Conservation (phyloP, 2,888 invertebrate genomes). For the Drosophila demipolita region DNA sequence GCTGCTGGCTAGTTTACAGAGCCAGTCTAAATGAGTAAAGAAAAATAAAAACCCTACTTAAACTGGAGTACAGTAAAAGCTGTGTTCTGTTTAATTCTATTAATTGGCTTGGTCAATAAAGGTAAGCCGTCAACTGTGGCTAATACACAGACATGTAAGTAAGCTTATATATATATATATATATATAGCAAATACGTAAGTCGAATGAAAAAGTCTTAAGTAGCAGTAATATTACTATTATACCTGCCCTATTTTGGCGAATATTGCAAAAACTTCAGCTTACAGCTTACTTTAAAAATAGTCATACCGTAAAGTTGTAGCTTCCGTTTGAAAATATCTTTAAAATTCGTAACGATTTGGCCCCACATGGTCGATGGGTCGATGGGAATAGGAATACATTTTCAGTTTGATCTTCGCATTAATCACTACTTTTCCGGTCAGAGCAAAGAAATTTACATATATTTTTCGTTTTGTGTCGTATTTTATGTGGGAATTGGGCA, state of each 20-base stretch:
- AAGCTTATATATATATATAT: not conserved
- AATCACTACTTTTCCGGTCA: not conserved
- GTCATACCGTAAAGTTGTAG: not conserved
- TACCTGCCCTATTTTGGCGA: constrained; percentile 3
- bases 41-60: constrained; percentile 52
- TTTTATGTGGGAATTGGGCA: not conserved
- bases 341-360: not conserved
- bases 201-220: constrained; percentile 4
- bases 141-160: constrained; percentile 18
- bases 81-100: constrained; percentile 66
- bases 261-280: constrained; percentile 7
- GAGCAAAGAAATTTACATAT: constrained; percentile 7
- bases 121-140: constrained; percentile 52
- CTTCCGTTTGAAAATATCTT: constrained; percentile 1
- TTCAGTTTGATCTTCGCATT: not conserved
- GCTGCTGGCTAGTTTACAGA: constrained; percentile 51
- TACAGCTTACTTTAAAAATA: constrained; percentile 4
- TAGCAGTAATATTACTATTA: not conserved
- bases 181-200: not conserved
- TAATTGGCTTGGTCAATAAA: constrained; percentile 63
- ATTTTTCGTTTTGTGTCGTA: not conserved
- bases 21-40: constrained; percentile 39
- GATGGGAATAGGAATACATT: not conserved
- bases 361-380: too few relatives aligned
- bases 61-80: constrained; percentile 64